Evolutionary conservation across 2,888 invertebrate species (phyloP).

Genomic region (Diarsia dahlii): DNA sequence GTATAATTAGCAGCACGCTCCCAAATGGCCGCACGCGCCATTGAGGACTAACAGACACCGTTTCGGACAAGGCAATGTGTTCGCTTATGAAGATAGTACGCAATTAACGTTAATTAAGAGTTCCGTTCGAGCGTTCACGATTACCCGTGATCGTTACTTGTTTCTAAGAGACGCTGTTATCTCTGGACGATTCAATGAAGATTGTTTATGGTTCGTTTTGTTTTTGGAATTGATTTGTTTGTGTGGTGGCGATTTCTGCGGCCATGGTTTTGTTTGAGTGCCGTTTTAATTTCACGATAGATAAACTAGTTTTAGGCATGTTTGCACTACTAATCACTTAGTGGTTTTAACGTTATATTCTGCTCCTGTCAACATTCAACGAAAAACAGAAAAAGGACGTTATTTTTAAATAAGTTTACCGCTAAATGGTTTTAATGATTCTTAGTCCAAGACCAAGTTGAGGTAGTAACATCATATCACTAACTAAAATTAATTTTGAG

Average conservation of each 20-base stretch:
- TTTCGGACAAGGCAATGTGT: slow-evolving; percentile 64
- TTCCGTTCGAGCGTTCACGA: slow-evolving; percentile 58
- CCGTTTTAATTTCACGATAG: neutral
- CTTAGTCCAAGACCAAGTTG: neutral
- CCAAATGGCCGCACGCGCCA: slow-evolving; percentile 47
- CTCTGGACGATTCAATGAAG: slow-evolving; percentile 39
- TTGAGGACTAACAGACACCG: slow-evolving; percentile 61
- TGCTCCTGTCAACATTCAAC: neutral
- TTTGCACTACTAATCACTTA: neutral
- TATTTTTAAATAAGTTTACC: neutral
- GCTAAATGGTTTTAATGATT: neutral
- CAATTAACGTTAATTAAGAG: slow-evolving; percentile 71
- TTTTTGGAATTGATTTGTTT: slow-evolving; percentile 43
- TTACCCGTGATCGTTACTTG: slow-evolving; percentile 51
- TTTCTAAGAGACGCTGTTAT: slow-evolving; percentile 43
- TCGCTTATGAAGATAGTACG: slow-evolving; percentile 63
- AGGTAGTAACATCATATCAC: no score
- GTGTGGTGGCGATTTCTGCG: neutral
- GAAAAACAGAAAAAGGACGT: neutral
- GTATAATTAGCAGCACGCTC: slow-evolving; percentile 47
- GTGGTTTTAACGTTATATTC: neutral
- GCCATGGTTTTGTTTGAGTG: neutral
- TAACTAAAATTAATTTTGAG: neutral
- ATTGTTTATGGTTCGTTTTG: slow-evolving; percentile 41
- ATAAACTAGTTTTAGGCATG: neutral